These are phyloP conservation scores for Aldrovandia affinis DNA, from an alignment of 2,797 vertebrate genomes.

Conservation along the genomic window DNA sequence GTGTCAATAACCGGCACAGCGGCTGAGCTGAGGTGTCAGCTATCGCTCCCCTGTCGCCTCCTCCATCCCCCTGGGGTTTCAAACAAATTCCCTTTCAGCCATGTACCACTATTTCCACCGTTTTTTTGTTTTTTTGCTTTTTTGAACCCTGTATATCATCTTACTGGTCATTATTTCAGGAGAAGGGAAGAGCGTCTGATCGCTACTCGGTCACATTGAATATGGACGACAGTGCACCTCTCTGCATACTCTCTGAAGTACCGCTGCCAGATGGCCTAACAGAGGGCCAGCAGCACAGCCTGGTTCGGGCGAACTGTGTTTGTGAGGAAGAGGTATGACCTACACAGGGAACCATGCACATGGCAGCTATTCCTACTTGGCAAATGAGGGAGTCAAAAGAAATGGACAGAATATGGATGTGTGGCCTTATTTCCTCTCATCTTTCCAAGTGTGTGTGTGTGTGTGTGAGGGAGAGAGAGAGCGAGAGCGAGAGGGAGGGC, in stretches of 20 bases:
- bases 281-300: not conserved
- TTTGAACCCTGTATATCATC: too few species aligned
- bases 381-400: constrained; percentile 1
- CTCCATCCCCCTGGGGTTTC: not conserved
- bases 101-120: not conserved
- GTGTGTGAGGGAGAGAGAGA: not conserved
- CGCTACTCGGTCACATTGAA: not conserved
- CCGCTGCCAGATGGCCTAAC: not conserved
- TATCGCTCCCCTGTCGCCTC: not conserved
- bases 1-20: not conserved
- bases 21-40: not conserved
- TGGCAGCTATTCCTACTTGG: constrained; percentile 29
- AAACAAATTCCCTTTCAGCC: not conserved
- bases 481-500: not conserved
- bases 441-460: not conserved
- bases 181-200: not conserved
- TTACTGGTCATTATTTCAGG: not conserved
- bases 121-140: too few species aligned
- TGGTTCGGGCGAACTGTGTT: not conserved
- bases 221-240: not conserved
- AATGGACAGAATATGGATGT: constrained; percentile 18
- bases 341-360: not conserved
- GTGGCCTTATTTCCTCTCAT: constrained; percentile 29
- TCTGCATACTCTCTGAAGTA: not conserved
- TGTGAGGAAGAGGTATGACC: not conserved